Evolutionary conservation across 2,113 vertebrate genomes (phyloP).

Genomic region (Dasypus novemcinctus): DNA sequence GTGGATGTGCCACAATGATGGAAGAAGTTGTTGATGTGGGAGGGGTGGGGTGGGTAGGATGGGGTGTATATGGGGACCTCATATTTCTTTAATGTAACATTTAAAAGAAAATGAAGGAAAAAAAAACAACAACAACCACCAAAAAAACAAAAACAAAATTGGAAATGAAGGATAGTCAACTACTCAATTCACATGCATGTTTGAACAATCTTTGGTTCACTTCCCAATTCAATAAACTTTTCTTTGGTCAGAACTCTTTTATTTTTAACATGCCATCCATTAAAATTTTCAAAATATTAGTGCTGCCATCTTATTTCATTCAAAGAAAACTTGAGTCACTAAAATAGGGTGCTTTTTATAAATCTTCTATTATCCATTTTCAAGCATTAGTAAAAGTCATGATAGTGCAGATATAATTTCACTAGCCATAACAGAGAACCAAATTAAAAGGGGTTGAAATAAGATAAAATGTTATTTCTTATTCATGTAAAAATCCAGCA

Average conservation of each 20-base stretch:
- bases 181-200: not conserved
- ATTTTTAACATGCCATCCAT: not conserved
- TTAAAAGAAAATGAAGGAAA: too few relatives aligned
- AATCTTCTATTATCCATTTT: not conserved
- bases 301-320: not conserved
- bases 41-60: too few relatives aligned
- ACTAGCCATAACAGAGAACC: not conserved
- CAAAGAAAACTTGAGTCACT: not conserved
- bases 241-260: not conserved
- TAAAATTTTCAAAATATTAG: not conserved
- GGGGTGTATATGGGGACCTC: too few relatives aligned
- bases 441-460: not conserved
- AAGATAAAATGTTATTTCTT: not conserved
- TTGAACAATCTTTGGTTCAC: not conserved
- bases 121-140: too few relatives aligned
- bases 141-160: too few relatives aligned
- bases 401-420: not conserved
- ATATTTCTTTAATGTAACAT: too few relatives aligned
- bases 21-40: too few relatives aligned
- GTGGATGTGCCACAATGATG: too few relatives aligned
- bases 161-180: not conserved
- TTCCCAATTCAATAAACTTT: not conserved
- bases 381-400: not conserved
- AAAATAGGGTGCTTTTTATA: not conserved
- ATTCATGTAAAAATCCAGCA: too few relatives aligned